Percentiles rank a stretch among this genome's conserved stretches.
These are phyloP conservation scores for Dendrocincla tyrannina DNA, from an alignment of 2,797 vertebrate species.

Conservation along the genomic window DNA sequence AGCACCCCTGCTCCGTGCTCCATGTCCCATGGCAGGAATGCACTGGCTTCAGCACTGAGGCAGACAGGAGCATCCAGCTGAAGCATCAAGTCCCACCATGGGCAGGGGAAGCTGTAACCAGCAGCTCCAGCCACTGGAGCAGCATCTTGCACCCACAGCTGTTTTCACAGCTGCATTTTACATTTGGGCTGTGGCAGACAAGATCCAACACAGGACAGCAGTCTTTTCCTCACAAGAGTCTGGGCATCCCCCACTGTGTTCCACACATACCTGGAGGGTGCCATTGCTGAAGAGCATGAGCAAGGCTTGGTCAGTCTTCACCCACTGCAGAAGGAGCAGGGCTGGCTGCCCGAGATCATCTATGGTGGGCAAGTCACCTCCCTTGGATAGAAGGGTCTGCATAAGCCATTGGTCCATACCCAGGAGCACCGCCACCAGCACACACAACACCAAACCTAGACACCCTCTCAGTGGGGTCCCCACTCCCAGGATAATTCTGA, in stretches of 20 bases:
- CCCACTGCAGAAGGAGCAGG: conserved; percentile 92
- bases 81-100: not conserved
- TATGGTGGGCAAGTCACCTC: conserved; percentile 87
- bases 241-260: not conserved
- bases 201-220: not conserved
- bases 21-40: not conserved
- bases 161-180: not conserved
- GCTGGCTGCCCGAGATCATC: conserved; percentile 72
- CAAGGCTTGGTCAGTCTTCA: conserved; percentile 95
- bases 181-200: not conserved
- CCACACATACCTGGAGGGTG: conserved; percentile 88
- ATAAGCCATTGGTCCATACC: not conserved
- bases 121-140: not conserved
- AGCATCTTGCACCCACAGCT: not conserved
- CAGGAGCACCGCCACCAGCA: not conserved
- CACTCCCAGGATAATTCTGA: not conserved
- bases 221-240: not conserved
- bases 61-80: not conserved
- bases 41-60: not conserved
- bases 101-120: not conserved
- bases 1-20: not conserved
- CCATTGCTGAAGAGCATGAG: conserved; percentile 96
- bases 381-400: conserved; percentile 73
- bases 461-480: no score
- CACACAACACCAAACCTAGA: not conserved